Evolutionary conservation across 30 jellyfish, hydroid and myxozoan species (phyloP).

Genomic region (Hydractinia symbiolongicarpus): DNA sequence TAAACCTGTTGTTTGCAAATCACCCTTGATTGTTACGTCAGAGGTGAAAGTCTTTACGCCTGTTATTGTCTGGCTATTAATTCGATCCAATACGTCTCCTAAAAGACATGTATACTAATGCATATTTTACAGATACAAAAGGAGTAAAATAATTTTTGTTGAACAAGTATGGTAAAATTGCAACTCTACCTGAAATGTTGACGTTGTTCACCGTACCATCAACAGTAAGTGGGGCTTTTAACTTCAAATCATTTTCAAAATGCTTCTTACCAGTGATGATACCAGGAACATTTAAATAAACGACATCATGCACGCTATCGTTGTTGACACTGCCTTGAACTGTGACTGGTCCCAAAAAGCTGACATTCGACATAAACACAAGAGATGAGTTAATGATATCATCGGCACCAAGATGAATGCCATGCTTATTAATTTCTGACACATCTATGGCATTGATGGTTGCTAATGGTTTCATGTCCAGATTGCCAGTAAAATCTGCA

Average conservation of each 20-base stretch:
- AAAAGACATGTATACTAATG: not conserved
- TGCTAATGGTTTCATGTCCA: conserved; percentile 32
- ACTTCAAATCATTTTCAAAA: conserved; percentile 6
- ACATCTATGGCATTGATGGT: conserved; percentile 62
- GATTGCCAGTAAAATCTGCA: conserved; percentile 31
- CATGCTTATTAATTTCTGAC: conserved; percentile 45
- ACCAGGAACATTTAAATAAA: conserved; percentile 46
- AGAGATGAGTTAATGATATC: conserved; percentile 1
- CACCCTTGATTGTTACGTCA: conserved; percentile 26
- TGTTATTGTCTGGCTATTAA: conserved; percentile 35
- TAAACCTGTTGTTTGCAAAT: conserved; percentile 39
- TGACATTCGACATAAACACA: conserved; percentile 18
- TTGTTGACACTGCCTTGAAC: conserved; percentile 1
- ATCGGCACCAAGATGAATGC: conserved; percentile 12
- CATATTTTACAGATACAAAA: not conserved
- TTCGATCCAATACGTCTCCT: conserved; percentile 40
- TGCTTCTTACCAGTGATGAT: conserved; percentile 42
- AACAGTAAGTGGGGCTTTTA: conserved; percentile 19
- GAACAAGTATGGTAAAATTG: not conserved
- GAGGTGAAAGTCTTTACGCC: conserved; percentile 32
- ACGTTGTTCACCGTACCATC: conserved; percentile 33
- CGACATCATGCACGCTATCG: conserved; percentile 12
- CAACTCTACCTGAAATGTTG: conserved; percentile 15
- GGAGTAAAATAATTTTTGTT: too few species aligned
- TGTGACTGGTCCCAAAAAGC: not conserved